phyloP scores from a whole-genome alignment of 2,113 vertebrate genomes.

The Macaca fascicularis region DNA sequence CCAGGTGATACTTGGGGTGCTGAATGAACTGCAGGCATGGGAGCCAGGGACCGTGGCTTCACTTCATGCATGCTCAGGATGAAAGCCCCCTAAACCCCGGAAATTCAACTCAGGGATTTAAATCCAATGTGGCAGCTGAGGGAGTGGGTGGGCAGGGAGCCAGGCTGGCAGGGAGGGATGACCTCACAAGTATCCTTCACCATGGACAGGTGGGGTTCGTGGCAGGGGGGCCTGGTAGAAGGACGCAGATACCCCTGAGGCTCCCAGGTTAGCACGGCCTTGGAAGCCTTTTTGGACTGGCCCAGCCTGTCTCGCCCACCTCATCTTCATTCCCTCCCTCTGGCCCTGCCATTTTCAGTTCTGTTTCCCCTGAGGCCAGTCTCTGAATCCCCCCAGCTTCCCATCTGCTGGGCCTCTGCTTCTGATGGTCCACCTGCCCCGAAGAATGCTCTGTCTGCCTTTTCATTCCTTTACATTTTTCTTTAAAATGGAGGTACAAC shows the following conservation, averaged over 20 bases:
- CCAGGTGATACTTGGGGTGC: fast-evolving
- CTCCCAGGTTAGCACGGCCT: not conserved
- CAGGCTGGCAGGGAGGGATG: not conserved
- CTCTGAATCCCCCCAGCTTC: not conserved
- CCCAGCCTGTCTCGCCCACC: fast-evolving
- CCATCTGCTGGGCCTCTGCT: not conserved
- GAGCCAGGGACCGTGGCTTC: not conserved
- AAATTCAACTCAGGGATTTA: not conserved
- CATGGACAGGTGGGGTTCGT: not conserved
- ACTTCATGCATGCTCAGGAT: not conserved
- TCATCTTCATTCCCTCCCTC: fast-evolving
- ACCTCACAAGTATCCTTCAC: not conserved
- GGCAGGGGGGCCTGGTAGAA: not conserved
- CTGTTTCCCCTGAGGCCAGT: too few relatives aligned
- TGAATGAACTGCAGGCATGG: not conserved
- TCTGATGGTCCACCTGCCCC: not conserved
- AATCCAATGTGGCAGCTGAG: not conserved
- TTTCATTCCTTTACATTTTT: not conserved
- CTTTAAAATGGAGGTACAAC: not conserved
- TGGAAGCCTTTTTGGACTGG: not conserved
- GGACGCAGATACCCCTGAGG: not conserved
- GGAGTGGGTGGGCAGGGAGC: not conserved
- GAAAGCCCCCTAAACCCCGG: not conserved
- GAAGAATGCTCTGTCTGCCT: not conserved
- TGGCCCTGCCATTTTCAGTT: not conserved